Evolutionary conservation across 2,888 invertebrate species (phyloP), one percentile per base, ranked within the genome.

Genomic region (Yponomeuta sedellus): DNA sequence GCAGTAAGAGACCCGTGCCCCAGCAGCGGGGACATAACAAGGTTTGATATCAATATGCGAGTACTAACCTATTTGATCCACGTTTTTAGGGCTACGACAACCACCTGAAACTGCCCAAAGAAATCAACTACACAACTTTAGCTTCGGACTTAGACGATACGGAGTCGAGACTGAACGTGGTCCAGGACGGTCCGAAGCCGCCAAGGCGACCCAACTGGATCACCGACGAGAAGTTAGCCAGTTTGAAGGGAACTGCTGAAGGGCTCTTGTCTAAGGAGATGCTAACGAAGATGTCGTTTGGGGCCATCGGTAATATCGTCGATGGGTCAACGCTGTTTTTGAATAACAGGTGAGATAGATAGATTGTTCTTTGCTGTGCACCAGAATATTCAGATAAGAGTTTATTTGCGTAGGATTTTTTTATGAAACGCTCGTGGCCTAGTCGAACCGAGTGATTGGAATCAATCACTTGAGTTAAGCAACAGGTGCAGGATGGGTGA

Each of bases 281-380:
- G 0, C 61, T 89, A 34, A 85, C 85, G 0, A 90, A 83, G 70
- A 73, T 86, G 8, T 74, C 80, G 0, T 91, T 92, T 73, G 86
- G 86, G 0, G 56, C 84, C 0, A 44, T 90, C 10, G 79, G 76
- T 44, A 91, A 92, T 70, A 64, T 79, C 5, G 82, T 89, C 0
- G 92, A 92, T 71, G 88, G 82, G 67, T 81, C 83, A 0, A 91
- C 90, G 0, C 70, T 91, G 69, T 88, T 86, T 69, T 74, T 89
- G 65, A 89, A 91, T 73, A 83, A 75, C 66, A 87, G 85, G 91
- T 91, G 71, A 72, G 73, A 3, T 58, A 20, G n/a, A n/a, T n/a
- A n/a, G n/a, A n/a, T n/a, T n/a, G n/a, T n/a, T n/a, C n/a, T n/a
- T n/a, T n/a, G n/a, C n/a, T n/a, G n/a, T n/a, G n/a, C n/a, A n/a